These are phyloP conservation scores for Popillia japonica DNA, from an alignment of 1,140 invertebrate genomes.

Conservation along the genomic window DNA sequence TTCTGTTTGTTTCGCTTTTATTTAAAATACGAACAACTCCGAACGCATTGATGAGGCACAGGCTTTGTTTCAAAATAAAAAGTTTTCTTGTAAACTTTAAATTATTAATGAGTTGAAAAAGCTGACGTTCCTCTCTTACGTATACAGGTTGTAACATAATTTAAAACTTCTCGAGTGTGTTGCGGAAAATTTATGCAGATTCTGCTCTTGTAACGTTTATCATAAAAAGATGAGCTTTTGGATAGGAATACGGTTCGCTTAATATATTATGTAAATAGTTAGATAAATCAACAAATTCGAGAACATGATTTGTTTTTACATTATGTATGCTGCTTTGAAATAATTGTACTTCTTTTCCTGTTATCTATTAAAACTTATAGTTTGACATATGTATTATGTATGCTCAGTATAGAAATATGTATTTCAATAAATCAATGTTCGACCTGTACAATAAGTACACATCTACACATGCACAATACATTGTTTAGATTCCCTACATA, in stretches of 20 bases:
- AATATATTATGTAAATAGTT: too few species aligned
- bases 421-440: too few species aligned
- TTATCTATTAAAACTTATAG: too few species aligned
- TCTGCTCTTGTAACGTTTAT: background rate
- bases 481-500: too few species aligned
- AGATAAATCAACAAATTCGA: too few species aligned
- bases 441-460: too few species aligned
- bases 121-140: background rate
- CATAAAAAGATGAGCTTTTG: slow-evolving; percentile 1
- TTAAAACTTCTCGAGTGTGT: slow-evolving; percentile 25
- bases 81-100: slow-evolving; percentile 26
- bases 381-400: too few species aligned
- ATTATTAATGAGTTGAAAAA: slow-evolving; percentile 31
- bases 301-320: too few species aligned
- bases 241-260: background rate
- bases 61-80: slow-evolving; percentile 11
- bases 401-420: too few species aligned
- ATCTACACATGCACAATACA: too few species aligned
- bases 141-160: slow-evolving; percentile 24
- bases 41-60: slow-evolving; percentile 8
- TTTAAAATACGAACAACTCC: slow-evolving; percentile 25
- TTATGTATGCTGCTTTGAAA: too few species aligned
- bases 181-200: slow-evolving; percentile 14
- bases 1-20: slow-evolving; percentile 28
- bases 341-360: too few species aligned